Percentiles rank a stretch among this genome's conserved stretches.
Conservation (phyloP, 2,113 vertebrate species). For the Festucalex cinctus region DNA sequence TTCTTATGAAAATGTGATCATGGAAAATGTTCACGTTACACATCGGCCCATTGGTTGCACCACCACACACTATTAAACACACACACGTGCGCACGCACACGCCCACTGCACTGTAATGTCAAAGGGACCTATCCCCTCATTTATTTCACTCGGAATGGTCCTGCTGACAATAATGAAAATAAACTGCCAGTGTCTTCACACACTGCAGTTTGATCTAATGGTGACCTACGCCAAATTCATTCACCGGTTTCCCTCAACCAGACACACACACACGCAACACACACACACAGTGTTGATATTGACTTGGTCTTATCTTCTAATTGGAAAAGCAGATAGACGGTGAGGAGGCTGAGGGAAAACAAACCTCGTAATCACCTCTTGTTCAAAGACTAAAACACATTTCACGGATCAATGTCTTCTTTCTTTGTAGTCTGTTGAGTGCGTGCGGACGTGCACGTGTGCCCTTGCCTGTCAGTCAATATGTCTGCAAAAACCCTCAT, state of each 20-base stretch:
- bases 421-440: conserved; percentile 54
- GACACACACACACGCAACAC: not conserved
- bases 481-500: conserved; percentile 36
- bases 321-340: conserved; percentile 72
- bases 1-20: conserved; percentile 46
- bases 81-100: not conserved
- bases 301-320: conserved; percentile 77
- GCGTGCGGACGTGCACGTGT: conserved; percentile 53
- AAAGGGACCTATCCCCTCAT: conserved; percentile 5
- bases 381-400: conserved; percentile 73
- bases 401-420: conserved; percentile 76
- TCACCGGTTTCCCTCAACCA: conserved; percentile 17
- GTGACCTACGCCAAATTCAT: conserved; percentile 31
- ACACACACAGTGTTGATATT: conserved; percentile 52
- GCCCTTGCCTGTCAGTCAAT: conserved; percentile 50
- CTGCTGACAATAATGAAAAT: conserved; percentile 25
- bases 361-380: conserved; percentile 72
- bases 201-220: conserved; percentile 27
- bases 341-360: conserved; percentile 63
- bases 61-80: not conserved
- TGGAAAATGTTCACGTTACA: conserved; percentile 43
- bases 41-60: conserved; percentile 24
- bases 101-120: conserved; percentile 13
- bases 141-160: conserved; percentile 5
- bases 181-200: conserved; percentile 23